Percentiles rank a stretch among this genome's conserved stretches.
These are phyloP conservation scores for Hippopotamus amphibius DNA, from an alignment of 2,113 vertebrate species.

Conservation along the genomic window DNA sequence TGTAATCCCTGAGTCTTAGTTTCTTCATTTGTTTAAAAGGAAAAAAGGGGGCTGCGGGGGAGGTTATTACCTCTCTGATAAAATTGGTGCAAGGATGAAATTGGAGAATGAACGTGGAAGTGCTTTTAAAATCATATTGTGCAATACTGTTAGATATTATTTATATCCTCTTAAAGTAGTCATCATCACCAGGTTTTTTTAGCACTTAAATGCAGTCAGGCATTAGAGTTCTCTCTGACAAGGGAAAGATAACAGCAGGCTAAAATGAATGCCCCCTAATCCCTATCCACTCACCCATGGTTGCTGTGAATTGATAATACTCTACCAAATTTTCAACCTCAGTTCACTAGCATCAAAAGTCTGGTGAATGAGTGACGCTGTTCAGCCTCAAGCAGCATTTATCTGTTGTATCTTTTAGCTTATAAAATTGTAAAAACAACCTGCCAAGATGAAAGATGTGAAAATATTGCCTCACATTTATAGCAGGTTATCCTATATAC, in stretches of 20 bases:
- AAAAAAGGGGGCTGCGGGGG: not conserved
- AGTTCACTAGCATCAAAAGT: conserved; percentile 62
- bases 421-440: conserved; percentile 77
- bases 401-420: conserved; percentile 71
- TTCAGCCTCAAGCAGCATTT: conserved; percentile 66
- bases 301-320: conserved; percentile 72
- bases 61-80: not conserved
- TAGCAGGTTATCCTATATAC: conserved; percentile 6
- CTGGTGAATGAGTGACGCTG: conserved; percentile 38
- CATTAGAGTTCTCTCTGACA: conserved; percentile 69
- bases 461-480: conserved; percentile 35
- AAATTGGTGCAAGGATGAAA: conserved; percentile 45
- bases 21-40: conserved; percentile 1
- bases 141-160: conserved; percentile 58
- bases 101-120: conserved; percentile 52
- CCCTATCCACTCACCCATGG: conserved; percentile 53
- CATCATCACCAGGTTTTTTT: conserved; percentile 71
- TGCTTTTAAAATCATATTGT: conserved; percentile 64
- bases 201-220: conserved; percentile 70
- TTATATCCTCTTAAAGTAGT: conserved; percentile 74
- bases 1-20: not conserved
- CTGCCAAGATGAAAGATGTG: conserved; percentile 71
- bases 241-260: conserved; percentile 74
- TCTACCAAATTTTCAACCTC: conserved; percentile 25
- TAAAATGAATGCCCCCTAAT: conserved; percentile 70